Conservation (phyloP, 2,888 invertebrate species). For the Dasysyrphus albostriatus region DNA sequence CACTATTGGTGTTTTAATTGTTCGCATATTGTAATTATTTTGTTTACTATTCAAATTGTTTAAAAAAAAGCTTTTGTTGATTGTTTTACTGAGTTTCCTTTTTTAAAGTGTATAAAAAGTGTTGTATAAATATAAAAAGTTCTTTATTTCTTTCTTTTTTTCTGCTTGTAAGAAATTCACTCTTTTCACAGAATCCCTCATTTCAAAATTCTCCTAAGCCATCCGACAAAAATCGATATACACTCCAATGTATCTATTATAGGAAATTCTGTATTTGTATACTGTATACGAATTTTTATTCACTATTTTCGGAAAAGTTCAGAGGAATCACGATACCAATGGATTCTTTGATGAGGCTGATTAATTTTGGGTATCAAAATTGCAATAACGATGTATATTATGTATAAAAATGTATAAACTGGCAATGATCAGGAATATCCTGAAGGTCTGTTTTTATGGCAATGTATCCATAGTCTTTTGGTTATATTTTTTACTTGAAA, state of each 20-base stretch:
- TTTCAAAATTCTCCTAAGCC: not conserved
- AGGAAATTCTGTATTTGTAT: no score
- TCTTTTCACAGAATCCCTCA: not conserved
- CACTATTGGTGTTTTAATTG: slow-evolving; percentile 51
- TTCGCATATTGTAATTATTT: slow-evolving; percentile 15
- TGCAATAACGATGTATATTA: slow-evolving; percentile 55
- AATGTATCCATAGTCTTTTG: slow-evolving; percentile 71
- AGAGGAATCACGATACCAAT: not conserved
- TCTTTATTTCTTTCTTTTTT: slow-evolving; percentile 25
- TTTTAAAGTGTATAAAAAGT: slow-evolving; percentile 67
- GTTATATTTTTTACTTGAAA: slow-evolving; percentile 47
- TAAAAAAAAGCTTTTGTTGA: slow-evolving; percentile 48
- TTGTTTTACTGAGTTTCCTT: slow-evolving; percentile 56
- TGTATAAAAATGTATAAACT: slow-evolving; percentile 68
- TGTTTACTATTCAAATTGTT: not conserved
- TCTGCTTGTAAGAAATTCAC: slow-evolving; percentile 17
- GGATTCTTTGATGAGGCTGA: not conserved
- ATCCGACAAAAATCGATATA: not conserved
- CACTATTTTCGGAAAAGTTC: not conserved
- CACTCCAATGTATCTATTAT: not conserved
- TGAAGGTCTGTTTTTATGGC: slow-evolving; percentile 71
- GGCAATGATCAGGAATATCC: slow-evolving; percentile 73
- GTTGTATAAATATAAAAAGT: slow-evolving; percentile 72
- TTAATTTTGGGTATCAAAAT: slow-evolving; percentile 66
- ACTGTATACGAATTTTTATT: not conserved